phyloP scores from a whole-genome alignment of 2,113 vertebrate genomes.

The Lonchura striata region DNA sequence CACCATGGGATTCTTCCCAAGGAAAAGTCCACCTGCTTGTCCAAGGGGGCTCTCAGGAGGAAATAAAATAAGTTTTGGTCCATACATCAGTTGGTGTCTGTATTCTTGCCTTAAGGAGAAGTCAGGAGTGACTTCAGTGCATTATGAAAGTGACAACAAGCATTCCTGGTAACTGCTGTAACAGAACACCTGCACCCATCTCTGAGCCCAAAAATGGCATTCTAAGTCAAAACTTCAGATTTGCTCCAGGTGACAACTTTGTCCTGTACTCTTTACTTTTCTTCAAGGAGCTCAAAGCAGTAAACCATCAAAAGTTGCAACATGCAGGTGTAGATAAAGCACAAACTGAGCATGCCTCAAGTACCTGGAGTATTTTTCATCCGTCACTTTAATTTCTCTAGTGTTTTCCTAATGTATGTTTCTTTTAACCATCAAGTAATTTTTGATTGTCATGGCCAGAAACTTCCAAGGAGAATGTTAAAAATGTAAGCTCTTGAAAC shows the following conservation, averaged over 20 bases:
- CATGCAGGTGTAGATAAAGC: not conserved
- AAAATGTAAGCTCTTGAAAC: not conserved
- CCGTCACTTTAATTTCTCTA: not conserved
- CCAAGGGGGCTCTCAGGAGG: not conserved
- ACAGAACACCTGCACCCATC: not conserved
- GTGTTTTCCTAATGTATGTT: not conserved
- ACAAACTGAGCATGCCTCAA: not conserved
- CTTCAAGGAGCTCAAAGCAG: not conserved
- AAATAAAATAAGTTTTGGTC: not conserved
- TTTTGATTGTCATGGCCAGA: not conserved
- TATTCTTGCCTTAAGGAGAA: not conserved
- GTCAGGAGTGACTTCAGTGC: not conserved
- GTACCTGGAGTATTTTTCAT: not conserved
- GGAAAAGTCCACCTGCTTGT: not conserved
- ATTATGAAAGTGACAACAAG: not conserved
- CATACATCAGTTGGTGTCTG: not conserved
- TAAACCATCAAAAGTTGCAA: not conserved
- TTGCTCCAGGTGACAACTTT: not conserved
- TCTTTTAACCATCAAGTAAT: not conserved
- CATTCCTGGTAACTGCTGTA: not conserved
- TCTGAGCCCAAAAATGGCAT: not conserved
- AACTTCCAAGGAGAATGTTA: not conserved
- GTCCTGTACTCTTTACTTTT: not conserved
- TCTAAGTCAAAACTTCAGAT: not conserved
- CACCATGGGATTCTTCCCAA: not conserved